Evolutionary conservation across 2,797 vertebrate species (phyloP), one percentile per base, ranked within the genome.

Genomic region (Sebastes glaucus): DNA sequence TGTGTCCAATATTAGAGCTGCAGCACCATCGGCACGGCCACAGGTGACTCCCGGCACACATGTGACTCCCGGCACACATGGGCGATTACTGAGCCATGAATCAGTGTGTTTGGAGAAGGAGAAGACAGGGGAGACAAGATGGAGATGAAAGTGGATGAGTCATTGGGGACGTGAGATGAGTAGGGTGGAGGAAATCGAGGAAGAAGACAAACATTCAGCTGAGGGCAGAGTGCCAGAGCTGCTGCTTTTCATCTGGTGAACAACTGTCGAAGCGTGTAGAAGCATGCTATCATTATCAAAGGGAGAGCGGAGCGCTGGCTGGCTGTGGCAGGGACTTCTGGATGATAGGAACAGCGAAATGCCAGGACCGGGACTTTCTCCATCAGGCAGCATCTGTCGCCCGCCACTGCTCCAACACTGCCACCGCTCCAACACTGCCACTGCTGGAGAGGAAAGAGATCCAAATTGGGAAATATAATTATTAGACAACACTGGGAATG

Each of bases 231-330:
- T 25, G 74, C 68, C 71, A 68, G 60, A 70, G 69, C 53, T 60
- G 74, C 62, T 46, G 67, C 52, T 18, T 71, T 71, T 76, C 73
- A 89, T 86, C 81, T 82, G 75, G 61, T n/a, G 49, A 65, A 70
- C 80, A 78, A 84, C 62, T 79, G 66, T 27, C 55, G 30, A 52
- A 30, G 35, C 77, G 32, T 79, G 66, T 27, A 63, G 33, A 52
- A 35, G 49, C 77, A 28, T 81, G 61, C 42, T 77, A 28, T 66
- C 62, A 32, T 61, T 81, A 69, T 59, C 74, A 59, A 14, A 73
- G 67, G 27, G 55, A 66, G 8, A 71, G 64, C 14, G 13, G 28
- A 73, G 25, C 3, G 10, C 61, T 52, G 63, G 25, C 60, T 35
- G 52, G 23, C 28, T 10, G 3, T 52, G 42, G 23, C 18, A 59